These are phyloP conservation scores for Penaeus chinensis DNA, from an alignment of 1,140 invertebrate genomes.

Conservation along the genomic window DNA sequence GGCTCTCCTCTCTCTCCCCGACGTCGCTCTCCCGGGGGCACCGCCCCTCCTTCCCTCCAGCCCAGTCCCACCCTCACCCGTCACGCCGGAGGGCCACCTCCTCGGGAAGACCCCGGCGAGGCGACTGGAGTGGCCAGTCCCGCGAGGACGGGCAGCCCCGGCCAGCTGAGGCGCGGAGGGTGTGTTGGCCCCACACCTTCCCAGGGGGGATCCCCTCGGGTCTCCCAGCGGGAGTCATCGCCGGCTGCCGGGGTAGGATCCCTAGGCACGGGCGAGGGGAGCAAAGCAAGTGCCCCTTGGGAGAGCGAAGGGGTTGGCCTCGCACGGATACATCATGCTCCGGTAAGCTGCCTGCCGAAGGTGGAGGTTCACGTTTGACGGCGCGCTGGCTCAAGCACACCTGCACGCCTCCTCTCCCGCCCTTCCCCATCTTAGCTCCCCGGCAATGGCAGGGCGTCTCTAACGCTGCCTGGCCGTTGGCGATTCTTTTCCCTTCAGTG, in stretches of 20 bases:
- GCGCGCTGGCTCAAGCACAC: not conserved
- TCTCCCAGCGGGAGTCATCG: not conserved
- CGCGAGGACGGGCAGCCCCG: no score
- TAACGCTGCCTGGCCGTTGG: no score
- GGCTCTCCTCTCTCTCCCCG: conserved; percentile 51
- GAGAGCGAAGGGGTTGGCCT: conserved; percentile 22
- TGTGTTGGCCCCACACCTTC: no score
- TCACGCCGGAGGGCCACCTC: no score
- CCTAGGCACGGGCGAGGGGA: conserved; percentile 20
- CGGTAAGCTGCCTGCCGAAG: not conserved
- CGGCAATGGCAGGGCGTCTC: no score
- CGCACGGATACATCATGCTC: conserved; percentile 8
- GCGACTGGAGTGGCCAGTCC: no score
- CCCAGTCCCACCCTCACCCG: conserved; percentile 39
- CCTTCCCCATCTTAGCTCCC: not conserved
- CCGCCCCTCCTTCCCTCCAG: conserved; percentile 53
- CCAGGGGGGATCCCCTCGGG: no score
- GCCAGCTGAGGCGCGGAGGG: no score
- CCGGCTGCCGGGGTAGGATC: not conserved
- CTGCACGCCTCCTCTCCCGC: not conserved
- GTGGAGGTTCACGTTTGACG: no score
- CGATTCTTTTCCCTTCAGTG: not conserved
- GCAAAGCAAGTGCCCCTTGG: not conserved
- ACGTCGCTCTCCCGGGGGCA: conserved; percentile 43
- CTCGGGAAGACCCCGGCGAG: no score